Conservation (phyloP, 2,113 vertebrate genomes). For the Meles meles region DNA sequence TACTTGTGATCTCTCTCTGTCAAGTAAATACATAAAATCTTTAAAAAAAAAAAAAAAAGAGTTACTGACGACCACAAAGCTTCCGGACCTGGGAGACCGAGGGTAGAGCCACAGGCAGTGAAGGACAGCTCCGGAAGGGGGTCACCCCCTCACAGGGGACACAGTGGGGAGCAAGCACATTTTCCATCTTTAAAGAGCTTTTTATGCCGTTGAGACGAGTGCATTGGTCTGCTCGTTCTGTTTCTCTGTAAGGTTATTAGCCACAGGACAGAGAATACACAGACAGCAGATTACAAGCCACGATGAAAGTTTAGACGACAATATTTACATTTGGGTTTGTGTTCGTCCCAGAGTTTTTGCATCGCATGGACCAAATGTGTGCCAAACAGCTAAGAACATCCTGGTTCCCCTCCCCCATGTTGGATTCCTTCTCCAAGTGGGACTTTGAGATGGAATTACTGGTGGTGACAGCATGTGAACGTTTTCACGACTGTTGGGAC, state of each 20-base stretch:
- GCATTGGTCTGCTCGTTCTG: background rate
- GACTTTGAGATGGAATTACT: background rate
- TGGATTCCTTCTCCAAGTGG: background rate
- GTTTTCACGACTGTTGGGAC: background rate
- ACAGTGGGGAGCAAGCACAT: too few species aligned
- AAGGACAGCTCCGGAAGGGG: background rate
- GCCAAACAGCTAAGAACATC: fast-evolving
- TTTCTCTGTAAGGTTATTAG: background rate
- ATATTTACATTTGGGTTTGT: background rate
- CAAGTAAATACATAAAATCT: too few species aligned
- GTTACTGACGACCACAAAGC: background rate
- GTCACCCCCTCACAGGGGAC: background rate
- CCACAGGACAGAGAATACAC: background rate
- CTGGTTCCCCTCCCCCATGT: background rate
- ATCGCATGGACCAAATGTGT: fast-evolving
- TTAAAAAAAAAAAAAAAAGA: too few species aligned
- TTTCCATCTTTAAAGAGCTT: background rate
- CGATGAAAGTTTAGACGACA: background rate
- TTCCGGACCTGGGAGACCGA: background rate
- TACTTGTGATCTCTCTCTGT: too few species aligned
- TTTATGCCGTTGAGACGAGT: background rate
- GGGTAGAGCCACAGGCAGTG: fast-evolving
- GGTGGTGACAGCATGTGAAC: background rate
- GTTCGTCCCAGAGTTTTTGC: background rate
- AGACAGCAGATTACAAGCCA: background rate